Base-by-base conservation (phyloP, 2,888 invertebrate genomes). In the Mythimna pallens region DNA sequence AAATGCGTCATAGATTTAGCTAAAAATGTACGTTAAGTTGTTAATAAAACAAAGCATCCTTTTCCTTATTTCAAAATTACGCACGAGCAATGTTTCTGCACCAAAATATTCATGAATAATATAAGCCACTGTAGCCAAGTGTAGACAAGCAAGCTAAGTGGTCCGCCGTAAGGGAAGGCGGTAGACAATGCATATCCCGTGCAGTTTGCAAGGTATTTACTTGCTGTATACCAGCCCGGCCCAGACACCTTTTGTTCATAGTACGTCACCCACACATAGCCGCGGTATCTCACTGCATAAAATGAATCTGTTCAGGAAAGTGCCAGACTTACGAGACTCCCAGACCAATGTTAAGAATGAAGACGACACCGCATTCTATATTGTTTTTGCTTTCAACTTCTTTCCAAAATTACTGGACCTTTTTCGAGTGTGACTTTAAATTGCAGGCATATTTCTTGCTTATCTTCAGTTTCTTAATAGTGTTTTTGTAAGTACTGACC, bases 171-270 rank as follows among this genome's bases (percentile, higher is more conserved):
- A 76, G 74, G 76, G 75, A 78, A 74, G 93, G 93, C 92, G 92
- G 94, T 92, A 95, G 93, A 91, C 88, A 90, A 90, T 84, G 82
- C 85, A 86, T 80, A 88, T 89, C 85, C 85, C 82, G 79, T 82
- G 82, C 85, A 87, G 86, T 84, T 87, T 85, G 86, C 87, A 84
- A 84, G 83, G 80, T 83, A 84, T 87, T 84, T 84, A 84, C 86
- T 70, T 61, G 72, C 70, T 73, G 75, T 80, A 82, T 77, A 70
- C 81, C 84, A 85, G 81, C 84, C 70, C 34, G 83, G 86, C 85
- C 84, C 88, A 90, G 90, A 89, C 89, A 76, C 80, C 89, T 89
- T 89, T 92, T 92, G 92, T 92, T 86, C 78, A 79, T 76, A 78
- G 76, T 81, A 83, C 82, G 67, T 65, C 72, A 78, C 85, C 69